Conservation (phyloP, 1,140 invertebrate genomes). For the Pseudomyrmex pallidus region DNA sequence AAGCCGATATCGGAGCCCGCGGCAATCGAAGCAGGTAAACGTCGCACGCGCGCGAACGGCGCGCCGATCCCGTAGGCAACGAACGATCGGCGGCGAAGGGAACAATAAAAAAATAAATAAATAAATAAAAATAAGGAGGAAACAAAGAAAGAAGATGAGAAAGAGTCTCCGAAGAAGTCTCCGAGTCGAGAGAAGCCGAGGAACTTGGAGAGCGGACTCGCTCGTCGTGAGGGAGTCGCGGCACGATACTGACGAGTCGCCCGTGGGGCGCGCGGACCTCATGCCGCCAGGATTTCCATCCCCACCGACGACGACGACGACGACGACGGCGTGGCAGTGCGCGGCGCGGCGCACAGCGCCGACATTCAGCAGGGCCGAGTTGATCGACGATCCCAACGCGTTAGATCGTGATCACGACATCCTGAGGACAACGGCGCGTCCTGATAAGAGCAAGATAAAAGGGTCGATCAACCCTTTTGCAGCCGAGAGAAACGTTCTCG, state of each 20-base stretch:
- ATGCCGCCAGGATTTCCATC: slow-evolving; percentile 65
- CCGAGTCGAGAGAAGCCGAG: slow-evolving; percentile 2
- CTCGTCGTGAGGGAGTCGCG: slow-evolving; percentile 65
- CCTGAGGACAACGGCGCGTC: background rate
- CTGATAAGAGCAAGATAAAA: no score
- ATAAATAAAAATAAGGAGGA: background rate
- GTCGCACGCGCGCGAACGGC: slow-evolving; percentile 32
- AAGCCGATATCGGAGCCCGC: background rate
- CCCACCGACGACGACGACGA: slow-evolving; percentile 9
- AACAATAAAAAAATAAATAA: background rate
- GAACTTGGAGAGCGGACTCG: slow-evolving; percentile 38
- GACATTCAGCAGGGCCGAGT: slow-evolving; percentile 45
- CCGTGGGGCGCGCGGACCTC: slow-evolving; percentile 65
- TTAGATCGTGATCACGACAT: slow-evolving; percentile 21
- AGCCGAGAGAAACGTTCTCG: no score
- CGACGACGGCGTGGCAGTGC: no score
- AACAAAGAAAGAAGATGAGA: background rate
- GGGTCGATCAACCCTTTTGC: background rate
- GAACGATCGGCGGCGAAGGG: background rate
- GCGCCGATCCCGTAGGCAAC: background rate
- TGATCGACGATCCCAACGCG: slow-evolving; percentile 17
- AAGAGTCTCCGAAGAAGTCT: slow-evolving; percentile 2
- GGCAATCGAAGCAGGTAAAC: no score
- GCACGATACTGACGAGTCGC: slow-evolving; percentile 69
- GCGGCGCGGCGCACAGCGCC: slow-evolving; percentile 24